These are phyloP conservation scores for Apamea anceps DNA, from an alignment of 2,888 invertebrate species.

Conservation along the genomic window DNA sequence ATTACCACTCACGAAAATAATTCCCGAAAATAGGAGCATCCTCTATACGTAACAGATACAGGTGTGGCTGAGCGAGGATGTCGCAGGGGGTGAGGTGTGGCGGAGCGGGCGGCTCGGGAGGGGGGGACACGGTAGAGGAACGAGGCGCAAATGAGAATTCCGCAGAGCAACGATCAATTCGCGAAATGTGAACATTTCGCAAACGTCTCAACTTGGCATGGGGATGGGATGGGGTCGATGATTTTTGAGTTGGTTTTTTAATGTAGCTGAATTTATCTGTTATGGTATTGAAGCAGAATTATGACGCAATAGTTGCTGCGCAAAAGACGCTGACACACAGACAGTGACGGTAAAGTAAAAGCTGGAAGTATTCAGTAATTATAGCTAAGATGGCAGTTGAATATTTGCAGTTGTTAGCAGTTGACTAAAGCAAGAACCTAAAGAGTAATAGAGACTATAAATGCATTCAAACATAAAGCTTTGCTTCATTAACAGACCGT, in stretches of 20 bases:
- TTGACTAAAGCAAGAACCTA: neutral
- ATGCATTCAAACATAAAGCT: neutral
- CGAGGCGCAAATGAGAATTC: conserved; percentile 88
- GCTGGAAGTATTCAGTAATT: neutral
- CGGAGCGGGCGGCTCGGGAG: conserved; percentile 12
- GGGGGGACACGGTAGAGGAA: conserved; percentile 42
- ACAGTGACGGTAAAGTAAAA: neutral
- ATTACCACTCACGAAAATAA: conserved; percentile 19
- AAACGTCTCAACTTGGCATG: conserved; percentile 88
- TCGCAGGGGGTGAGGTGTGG: conserved; percentile 36
- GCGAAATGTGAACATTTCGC: conserved; percentile 90
- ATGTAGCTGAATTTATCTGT: neutral
- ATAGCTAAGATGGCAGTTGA: neutral
- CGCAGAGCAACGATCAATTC: conserved; percentile 88
- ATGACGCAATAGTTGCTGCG: neutral
- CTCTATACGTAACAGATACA: conserved; percentile 69
- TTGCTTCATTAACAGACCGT: neutral
- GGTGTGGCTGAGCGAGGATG: conserved; percentile 66
- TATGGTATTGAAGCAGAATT: neutral
- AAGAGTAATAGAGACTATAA: neutral
- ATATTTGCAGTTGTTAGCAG: neutral
- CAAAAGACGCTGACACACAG: neutral
- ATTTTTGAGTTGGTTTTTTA: neutral
- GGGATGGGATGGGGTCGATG: conserved; percentile 63
- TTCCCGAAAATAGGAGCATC: conserved; percentile 30